Percentiles rank a stretch among this genome's conserved stretches.
Conservation (phyloP, 1,140 invertebrate species). For the Steinernema feltiae region DNA sequence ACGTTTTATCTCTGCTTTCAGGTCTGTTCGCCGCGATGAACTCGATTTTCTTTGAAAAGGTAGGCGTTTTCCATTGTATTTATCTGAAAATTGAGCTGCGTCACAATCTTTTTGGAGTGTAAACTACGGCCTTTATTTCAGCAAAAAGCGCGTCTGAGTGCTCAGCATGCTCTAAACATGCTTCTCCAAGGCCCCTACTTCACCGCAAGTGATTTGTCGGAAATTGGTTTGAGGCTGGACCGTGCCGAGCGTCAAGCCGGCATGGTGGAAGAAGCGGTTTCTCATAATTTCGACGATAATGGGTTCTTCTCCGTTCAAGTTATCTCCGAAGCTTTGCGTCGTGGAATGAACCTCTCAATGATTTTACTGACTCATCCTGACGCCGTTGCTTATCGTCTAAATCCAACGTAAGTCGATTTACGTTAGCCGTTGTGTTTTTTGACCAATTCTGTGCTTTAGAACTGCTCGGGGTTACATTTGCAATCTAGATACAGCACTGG, state of each 20-base stretch:
- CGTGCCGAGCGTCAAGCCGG: constrained; percentile 65
- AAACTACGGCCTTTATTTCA: neutral
- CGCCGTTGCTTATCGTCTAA: constrained; percentile 64
- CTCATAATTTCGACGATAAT: constrained; percentile 74
- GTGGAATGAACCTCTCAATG: constrained; percentile 70
- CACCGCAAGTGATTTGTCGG: constrained; percentile 72
- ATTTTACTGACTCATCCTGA: constrained; percentile 67
- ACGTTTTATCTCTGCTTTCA: too few relatives aligned
- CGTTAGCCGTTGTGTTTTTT: constrained; percentile 2
- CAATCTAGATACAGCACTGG: constrained; percentile 76
- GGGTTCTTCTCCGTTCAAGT: constrained; percentile 83
- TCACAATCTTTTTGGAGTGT: too few relatives aligned
- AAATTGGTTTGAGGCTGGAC: constrained; percentile 71
- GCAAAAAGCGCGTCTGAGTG: constrained; percentile 12
- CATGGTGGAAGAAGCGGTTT: constrained; percentile 28
- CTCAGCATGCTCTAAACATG: constrained; percentile 76
- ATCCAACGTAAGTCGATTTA: constrained; percentile 66
- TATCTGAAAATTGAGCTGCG: too few relatives aligned
- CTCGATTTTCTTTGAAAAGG: too few relatives aligned
- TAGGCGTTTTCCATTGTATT: too few relatives aligned
- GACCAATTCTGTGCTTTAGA: constrained; percentile 58
- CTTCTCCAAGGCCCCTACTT: constrained; percentile 74
- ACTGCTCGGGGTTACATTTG: constrained; percentile 72
- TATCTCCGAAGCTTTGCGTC: constrained; percentile 63
- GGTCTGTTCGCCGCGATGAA: too few relatives aligned